Conservation (phyloP, 2,888 invertebrate genomes). For the Saturnia japonica region DNA sequence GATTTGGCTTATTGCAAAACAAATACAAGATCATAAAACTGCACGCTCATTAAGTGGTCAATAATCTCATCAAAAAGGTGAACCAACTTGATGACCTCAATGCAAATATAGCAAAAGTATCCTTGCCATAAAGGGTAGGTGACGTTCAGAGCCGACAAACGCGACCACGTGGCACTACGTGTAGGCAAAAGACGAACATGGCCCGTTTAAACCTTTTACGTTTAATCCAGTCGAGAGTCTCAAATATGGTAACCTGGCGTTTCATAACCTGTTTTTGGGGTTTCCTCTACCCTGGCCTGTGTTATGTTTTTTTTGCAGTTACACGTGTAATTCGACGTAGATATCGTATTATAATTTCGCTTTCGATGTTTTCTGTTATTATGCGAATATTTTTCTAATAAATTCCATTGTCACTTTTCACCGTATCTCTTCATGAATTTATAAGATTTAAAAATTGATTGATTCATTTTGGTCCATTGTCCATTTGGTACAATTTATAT, state of each 20-base stretch:
- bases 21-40: neutral
- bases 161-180: constrained; percentile 58
- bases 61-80: constrained; percentile 40
- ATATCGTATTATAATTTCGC: neutral
- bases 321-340: constrained; percentile 10
- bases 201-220: constrained; percentile 80
- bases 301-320: constrained; percentile 45
- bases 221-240: constrained; percentile 73
- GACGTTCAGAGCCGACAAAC: constrained; percentile 53
- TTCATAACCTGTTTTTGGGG: constrained; percentile 81
- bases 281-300: constrained; percentile 71
- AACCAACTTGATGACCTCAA: constrained; percentile 63
- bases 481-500: neutral
- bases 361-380: neutral
- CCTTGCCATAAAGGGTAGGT: constrained; percentile 67
- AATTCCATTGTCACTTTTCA: neutral
- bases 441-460: constrained; percentile 21
- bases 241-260: constrained; percentile 79
- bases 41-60: constrained; percentile 16
- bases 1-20: neutral
- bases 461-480: constrained; percentile 5
- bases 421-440: neutral
- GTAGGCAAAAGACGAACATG: constrained; percentile 67
- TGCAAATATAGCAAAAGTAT: constrained; percentile 58
- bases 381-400: neutral